phyloP scores from a whole-genome alignment of 2,888 invertebrate genomes.

The Eupithecia subumbrata region DNA sequence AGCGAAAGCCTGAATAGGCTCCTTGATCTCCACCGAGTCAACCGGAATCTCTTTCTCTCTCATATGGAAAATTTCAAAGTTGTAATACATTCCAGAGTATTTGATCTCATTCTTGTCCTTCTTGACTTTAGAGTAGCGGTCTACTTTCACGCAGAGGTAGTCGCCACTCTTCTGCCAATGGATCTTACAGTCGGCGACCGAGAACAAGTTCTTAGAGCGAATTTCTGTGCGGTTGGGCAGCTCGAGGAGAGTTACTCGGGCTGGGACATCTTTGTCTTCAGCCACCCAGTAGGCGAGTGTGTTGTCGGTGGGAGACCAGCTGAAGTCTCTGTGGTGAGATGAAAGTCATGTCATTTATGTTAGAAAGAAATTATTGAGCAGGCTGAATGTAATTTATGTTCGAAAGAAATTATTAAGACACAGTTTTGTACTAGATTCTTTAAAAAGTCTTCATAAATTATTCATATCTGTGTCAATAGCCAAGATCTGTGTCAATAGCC shows the following conservation, averaged over 20 bases:
- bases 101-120: constrained; percentile 97
- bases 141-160: constrained; percentile 97
- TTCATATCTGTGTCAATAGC: no score
- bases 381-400: background rate
- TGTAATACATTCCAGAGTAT: constrained; percentile 98
- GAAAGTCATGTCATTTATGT: background rate
- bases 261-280: constrained; percentile 98
- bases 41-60: constrained; percentile 98
- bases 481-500: no score
- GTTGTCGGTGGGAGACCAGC: constrained; percentile 99
- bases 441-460: background rate
- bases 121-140: constrained; percentile 92
- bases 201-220: constrained; percentile 97
- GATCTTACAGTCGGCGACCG: constrained; percentile 98
- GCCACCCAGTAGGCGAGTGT: constrained; percentile 99
- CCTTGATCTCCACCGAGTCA: constrained; percentile 98
- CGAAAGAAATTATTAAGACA: background rate
- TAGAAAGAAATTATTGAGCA: background rate
- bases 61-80: constrained; percentile 99
- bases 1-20: constrained; percentile 96
- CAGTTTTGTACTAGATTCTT: background rate
- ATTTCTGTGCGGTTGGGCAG: constrained; percentile 95
- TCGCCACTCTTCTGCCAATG: constrained; percentile 99
- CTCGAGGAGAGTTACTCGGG: constrained; percentile 95
- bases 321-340: constrained; percentile 89